A percentile compares a stretch with the other conserved stretches of the same genome.
phyloP scores from a whole-genome alignment of 2,113 vertebrate genomes.

The Nothobranchius furzeri region DNA sequence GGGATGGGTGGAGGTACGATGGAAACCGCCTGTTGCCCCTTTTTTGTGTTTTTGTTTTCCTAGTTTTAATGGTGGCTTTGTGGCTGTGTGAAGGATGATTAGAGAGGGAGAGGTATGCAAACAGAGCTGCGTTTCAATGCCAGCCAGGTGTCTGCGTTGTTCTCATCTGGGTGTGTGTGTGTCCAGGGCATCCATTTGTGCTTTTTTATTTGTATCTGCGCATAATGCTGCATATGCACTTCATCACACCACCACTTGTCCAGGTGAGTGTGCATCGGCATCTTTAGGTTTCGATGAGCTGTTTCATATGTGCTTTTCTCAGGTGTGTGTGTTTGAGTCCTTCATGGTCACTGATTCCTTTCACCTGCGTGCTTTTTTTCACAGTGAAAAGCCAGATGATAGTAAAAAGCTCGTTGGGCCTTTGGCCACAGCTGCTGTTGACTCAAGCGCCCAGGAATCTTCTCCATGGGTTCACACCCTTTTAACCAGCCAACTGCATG shows the following conservation, averaged over 20 bases:
- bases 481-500: conserved; percentile 46
- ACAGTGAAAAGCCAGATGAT: conserved; percentile 53
- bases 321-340: conserved; percentile 22
- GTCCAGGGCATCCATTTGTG: conserved; percentile 15
- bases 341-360: conserved; percentile 72
- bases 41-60: conserved; percentile 72
- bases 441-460: conserved; percentile 73
- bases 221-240: conserved; percentile 19
- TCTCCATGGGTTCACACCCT: conserved; percentile 61
- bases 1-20: conserved; percentile 54
- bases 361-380: conserved; percentile 68
- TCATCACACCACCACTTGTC: conserved; percentile 8
- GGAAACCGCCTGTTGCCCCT: conserved; percentile 62
- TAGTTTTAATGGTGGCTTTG: conserved; percentile 71
- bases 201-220: conserved; percentile 24
- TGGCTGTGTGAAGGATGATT: conserved; percentile 65
- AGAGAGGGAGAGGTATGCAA: conserved; percentile 70
- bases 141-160: conserved; percentile 71
- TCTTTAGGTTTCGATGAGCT: conserved; percentile 12
- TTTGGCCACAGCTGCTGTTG: conserved; percentile 74
- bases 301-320: conserved; percentile 2
- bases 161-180: conserved; percentile 35
- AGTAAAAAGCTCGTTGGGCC: conserved; percentile 60
- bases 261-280: conserved; percentile 7
- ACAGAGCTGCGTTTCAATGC: conserved; percentile 63